A percentile compares a stretch with the other conserved stretches of the same genome.
phyloP scores from a whole-genome alignment of 2,888 invertebrate species.

The Orthosia cruda region DNA sequence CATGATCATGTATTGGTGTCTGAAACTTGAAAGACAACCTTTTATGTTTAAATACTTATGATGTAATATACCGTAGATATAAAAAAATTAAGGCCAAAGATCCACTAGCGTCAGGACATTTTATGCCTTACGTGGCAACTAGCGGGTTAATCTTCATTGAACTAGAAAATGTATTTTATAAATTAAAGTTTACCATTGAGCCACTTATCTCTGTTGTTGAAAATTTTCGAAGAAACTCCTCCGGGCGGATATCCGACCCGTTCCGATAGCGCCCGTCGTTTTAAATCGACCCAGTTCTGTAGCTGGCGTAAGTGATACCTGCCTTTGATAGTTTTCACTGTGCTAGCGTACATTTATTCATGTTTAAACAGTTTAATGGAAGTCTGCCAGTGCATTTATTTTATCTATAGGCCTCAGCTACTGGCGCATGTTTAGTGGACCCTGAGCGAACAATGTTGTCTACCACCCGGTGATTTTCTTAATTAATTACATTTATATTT shows the following conservation, averaged over 20 bases:
- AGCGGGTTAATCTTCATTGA: background rate
- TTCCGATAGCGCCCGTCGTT: slow-evolving; percentile 43
- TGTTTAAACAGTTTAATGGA: background rate
- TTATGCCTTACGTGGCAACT: background rate
- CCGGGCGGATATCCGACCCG: slow-evolving; percentile 55
- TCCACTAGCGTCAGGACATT: background rate
- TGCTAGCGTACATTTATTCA: background rate
- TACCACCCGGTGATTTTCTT: too few relatives aligned
- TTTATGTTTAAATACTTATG: too few relatives aligned
- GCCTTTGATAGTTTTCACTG: slow-evolving; percentile 34
- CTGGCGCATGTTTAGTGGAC: background rate
- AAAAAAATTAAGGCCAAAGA: background rate
- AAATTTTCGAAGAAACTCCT: slow-evolving; percentile 39
- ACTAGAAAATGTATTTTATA: slow-evolving; percentile 14
- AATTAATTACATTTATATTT: too few relatives aligned
- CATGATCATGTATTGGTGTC: too few relatives aligned
- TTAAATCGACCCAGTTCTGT: slow-evolving; percentile 50
- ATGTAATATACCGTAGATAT: too few relatives aligned
- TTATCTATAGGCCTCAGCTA: background rate
- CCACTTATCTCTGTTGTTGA: slow-evolving; percentile 37
- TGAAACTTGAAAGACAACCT: too few relatives aligned
- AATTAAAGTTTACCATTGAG: slow-evolving; percentile 22
- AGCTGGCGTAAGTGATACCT: slow-evolving; percentile 35
- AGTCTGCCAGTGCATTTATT: background rate
- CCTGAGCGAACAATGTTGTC: background rate